Evolutionary conservation across 1,140 invertebrate species (phyloP), one percentile per base, ranked within the genome.

Genomic region (Sitophilus oryzae): DNA sequence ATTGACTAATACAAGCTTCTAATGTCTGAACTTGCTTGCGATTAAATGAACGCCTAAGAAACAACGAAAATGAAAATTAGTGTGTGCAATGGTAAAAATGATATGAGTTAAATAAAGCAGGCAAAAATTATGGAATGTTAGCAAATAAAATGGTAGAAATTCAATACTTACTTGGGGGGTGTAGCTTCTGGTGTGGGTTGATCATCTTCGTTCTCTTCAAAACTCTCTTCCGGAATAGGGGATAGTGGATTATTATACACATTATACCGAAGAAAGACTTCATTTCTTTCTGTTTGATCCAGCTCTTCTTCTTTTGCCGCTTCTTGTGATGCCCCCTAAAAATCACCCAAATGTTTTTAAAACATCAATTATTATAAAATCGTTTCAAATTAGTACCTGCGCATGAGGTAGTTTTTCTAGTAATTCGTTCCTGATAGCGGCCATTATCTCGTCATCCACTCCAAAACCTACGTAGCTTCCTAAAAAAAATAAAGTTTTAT

Each of bases 361-460:
- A n/a, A 8, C 4, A 8, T 3, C 10, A 8, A 14, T 4, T 9
- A 8, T 47, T 67, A 5, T 15, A 38, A 30, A 30, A 47, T 41
- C 1, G n/a, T n/a, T n/a, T n/a, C n/a, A n/a, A n/a, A n/a, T 11
- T 11, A 30, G 5, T 54, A 82, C 81, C 64, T 84, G 82, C 5
- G 81, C 83, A 57, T 81, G 74, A 35, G 84, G 83, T 52, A 88
- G 71, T 70, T 86, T 88, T 42, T 83, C 77, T 60, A 79, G 74
- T 37, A 87, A 68, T 67, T 87, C 84, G 62, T 83, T 85, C 58
- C 84, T 70, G 50, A 86, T 77, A 1, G 83, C 83, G 14, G 80
- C 76, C 54, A 85, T 81, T 63, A 82, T 82, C 61, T 84, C 84
- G 59, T 85, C 83, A 63, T 86, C 82, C 46, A 85, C 74, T 19